phyloP scores from a whole-genome alignment of 1,140 invertebrate genomes.

The Nebria ingens region DNA sequence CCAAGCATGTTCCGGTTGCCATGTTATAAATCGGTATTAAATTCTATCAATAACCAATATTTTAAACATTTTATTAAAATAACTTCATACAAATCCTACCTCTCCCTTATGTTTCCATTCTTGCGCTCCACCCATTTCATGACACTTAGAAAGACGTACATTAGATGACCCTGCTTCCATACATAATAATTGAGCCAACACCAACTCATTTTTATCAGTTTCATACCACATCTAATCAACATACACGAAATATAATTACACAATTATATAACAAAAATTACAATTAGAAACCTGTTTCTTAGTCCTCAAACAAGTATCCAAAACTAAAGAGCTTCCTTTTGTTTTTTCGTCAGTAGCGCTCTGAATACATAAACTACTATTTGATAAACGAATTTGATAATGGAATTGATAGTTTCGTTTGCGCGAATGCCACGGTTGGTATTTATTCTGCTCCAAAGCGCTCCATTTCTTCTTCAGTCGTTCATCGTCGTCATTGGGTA shows the following conservation, averaged over 20 bases:
- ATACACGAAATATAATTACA: too few relatives aligned
- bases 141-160: constrained; percentile 77
- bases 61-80: too few relatives aligned
- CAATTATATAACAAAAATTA: too few relatives aligned
- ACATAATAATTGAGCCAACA: constrained; percentile 74
- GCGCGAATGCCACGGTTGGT: constrained; percentile 69
- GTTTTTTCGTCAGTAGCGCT: constrained; percentile 68
- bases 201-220: constrained; percentile 74
- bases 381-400: constrained; percentile 60
- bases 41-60: constrained; percentile 49
- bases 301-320: constrained; percentile 55
- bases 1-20: constrained; percentile 74
- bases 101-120: constrained; percentile 71
- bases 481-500: constrained; percentile 48
- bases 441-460: constrained; percentile 47
- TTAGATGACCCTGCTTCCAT: constrained; percentile 58
- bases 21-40: constrained; percentile 73
- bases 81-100: constrained; percentile 35
- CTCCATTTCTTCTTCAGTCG: constrained; percentile 50
- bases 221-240: constrained; percentile 67
- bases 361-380: constrained; percentile 64
- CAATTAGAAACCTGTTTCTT: constrained; percentile 72
- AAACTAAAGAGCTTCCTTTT: constrained; percentile 59
- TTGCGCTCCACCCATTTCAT: constrained; percentile 81
- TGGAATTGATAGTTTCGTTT: constrained; percentile 64